Base-by-base conservation (phyloP, 2,888 invertebrate species). In the Lepidocyrtinus sp. region DNA sequence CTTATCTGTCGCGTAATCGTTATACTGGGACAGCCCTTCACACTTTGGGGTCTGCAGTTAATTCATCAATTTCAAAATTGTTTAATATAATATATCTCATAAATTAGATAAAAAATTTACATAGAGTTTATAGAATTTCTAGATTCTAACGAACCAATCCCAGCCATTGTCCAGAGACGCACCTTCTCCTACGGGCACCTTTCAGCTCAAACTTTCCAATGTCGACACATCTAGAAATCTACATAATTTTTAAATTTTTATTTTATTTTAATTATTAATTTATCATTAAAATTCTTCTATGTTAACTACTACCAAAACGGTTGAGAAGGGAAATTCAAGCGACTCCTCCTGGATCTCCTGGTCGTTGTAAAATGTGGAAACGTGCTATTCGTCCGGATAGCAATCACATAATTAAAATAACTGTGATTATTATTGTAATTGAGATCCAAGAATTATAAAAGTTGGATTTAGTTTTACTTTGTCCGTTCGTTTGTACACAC, bases 181-280 rank as follows among this genome's bases (percentile, higher is more conserved):
- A 96, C 75, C 91, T 91, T 7, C 95, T 90, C 0, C 91, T 91
- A 84, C 92, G 92, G 0, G 93, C 93, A 0, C 96, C 95, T 17
- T 92, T 91, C 91, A 96, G 92, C 0, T 93, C 92, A 88, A 93
- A 96, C 89, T 96, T 96, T 15, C 96, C 96, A 69, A 96, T 95
- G 87, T 96, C 95, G 22, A 91, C 91, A 88, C 96, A 96, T 85
- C 95, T 92, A 72, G 91, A 91, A 25, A 90, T 88, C 87, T 91
- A 86, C 1, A 26, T 22, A 88, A 85, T 62, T 68, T 64, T 27
- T 2, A 67, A 27, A 26, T 21, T 5, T 59, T 59, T 21, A n/a
- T n/a, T 12, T 12, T 12, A n/a, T n/a, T n/a, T n/a, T n/a, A n/a
- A n/a, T n/a, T n/a, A n/a, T n/a, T n/a, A n/a, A n/a, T n/a, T n/a